Percentiles rank a stretch among this genome's conserved stretches.
Conservation (phyloP, 2,888 invertebrate genomes). For the Molorchus minor region DNA sequence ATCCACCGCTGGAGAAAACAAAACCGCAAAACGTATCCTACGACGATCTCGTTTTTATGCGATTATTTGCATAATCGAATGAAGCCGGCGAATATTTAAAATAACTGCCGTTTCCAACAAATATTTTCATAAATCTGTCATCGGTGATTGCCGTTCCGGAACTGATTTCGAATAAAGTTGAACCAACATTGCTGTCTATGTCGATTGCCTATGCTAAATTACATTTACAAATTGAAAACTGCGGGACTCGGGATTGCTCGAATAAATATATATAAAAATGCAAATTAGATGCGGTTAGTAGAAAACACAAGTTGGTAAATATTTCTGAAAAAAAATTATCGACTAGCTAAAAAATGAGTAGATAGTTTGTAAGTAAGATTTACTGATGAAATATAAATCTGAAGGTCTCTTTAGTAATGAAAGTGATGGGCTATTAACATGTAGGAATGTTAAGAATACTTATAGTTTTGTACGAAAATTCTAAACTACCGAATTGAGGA, state of each 20-base stretch:
- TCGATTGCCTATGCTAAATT: conserved; percentile 28
- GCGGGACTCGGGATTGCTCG: conserved; percentile 21
- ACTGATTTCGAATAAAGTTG: conserved; percentile 53
- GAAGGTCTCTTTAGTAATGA: too few relatives aligned
- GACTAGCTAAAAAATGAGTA: too few relatives aligned
- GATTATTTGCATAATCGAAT: conserved; percentile 64
- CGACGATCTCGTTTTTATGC: conserved; percentile 40
- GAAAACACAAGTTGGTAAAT: neutral
- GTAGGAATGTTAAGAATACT: too few relatives aligned
- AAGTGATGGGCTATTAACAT: too few relatives aligned
- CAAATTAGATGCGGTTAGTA: conserved; percentile 13
- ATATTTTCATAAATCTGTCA: conserved; percentile 66
- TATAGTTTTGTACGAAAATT: too few relatives aligned
- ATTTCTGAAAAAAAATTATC: neutral
- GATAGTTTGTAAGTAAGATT: too few relatives aligned
- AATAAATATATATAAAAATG: conserved; percentile 23
- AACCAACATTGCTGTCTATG: conserved; percentile 24
- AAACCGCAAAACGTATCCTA: conserved; percentile 25
- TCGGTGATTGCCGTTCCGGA: conserved; percentile 61
- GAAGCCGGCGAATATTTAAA: conserved; percentile 63
- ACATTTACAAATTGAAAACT: conserved; percentile 31
- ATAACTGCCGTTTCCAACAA: conserved; percentile 63
- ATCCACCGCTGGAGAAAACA: conserved; percentile 29
- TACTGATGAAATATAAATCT: too few relatives aligned
- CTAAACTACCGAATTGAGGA: too few relatives aligned